These are phyloP conservation scores for Sapajus apella DNA, from an alignment of 2,113 vertebrate genomes.

Conservation along the genomic window DNA sequence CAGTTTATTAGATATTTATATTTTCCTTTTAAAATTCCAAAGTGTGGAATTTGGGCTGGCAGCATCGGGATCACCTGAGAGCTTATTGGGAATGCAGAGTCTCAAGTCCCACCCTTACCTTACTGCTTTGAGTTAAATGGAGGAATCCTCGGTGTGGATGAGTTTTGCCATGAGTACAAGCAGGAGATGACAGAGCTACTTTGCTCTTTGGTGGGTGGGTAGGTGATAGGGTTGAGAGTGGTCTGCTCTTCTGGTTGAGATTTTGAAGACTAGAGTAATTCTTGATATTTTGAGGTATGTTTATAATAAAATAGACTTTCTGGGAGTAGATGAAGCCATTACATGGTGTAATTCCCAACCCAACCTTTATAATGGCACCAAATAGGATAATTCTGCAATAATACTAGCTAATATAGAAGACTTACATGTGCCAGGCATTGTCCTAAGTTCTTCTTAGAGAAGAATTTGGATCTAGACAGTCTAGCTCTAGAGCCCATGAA, in stretches of 20 bases:
- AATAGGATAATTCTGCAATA: neutral
- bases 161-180: neutral
- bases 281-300: neutral
- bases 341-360: neutral
- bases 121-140: neutral
- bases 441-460: neutral
- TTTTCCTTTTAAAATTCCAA: neutral
- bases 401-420: neutral
- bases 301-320: neutral
- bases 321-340: neutral
- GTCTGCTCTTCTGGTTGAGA: neutral
- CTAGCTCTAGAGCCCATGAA: neutral
- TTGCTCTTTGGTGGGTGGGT: neutral
- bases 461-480: neutral
- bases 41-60: neutral
- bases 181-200: neutral
- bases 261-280: neutral
- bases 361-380: neutral
- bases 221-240: too few species aligned
- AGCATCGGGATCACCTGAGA: neutral
- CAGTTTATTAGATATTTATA: neutral
- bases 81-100: neutral
- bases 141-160: neutral
- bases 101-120: neutral
- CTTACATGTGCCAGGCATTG: neutral